A percentile compares a stretch with the other conserved stretches of the same genome.
Evolutionary conservation across 2,888 invertebrate genomes (phyloP).

Genomic region (Acrobasis suavella): DNA sequence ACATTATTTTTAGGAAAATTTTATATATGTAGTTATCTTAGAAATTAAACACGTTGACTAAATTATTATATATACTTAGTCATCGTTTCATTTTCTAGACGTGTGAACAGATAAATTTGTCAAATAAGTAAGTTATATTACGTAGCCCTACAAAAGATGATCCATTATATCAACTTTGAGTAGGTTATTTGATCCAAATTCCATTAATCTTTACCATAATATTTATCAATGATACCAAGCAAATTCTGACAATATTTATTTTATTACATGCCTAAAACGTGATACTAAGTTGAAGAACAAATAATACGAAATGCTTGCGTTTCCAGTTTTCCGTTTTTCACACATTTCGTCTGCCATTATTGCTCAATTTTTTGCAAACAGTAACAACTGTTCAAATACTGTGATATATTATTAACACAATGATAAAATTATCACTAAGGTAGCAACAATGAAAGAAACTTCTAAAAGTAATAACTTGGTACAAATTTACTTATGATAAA

Average conservation of each 20-base stretch:
- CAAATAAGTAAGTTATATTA: no score
- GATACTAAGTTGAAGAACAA: not conserved
- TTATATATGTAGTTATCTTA: no score
- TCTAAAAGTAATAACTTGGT: slow-evolving; percentile 43
- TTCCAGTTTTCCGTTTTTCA: not conserved
- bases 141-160: no score
- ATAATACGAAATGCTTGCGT: slow-evolving; percentile 1
- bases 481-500: slow-evolving; percentile 43
- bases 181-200: no score
- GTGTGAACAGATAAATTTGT: no score
- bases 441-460: slow-evolving; percentile 52
- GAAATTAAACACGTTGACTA: no score
- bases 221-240: not conserved
- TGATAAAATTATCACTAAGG: slow-evolving; percentile 30
- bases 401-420: slow-evolving; percentile 24
- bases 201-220: not conserved
- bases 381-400: slow-evolving; percentile 23
- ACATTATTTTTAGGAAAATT: no score
- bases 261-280: not conserved
- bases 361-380: slow-evolving; percentile 30
- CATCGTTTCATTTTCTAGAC: no score
- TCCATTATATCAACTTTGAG: no score
- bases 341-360: slow-evolving; percentile 3
- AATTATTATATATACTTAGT: no score
- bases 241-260: not conserved